These are phyloP conservation scores for Lithophane semibrunnea DNA, from an alignment of 2,888 invertebrate genomes.

Conservation along the genomic window DNA sequence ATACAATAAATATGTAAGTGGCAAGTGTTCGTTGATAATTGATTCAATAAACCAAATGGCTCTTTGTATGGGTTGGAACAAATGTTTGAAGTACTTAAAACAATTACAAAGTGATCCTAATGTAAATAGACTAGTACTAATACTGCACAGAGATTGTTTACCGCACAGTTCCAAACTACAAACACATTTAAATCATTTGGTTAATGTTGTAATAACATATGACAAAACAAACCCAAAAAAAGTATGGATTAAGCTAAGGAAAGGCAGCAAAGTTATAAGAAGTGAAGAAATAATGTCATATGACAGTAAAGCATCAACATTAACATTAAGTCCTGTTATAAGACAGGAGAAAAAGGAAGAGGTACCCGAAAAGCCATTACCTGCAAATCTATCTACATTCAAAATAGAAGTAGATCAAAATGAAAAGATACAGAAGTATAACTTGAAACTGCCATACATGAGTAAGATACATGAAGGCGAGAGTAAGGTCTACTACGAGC, in stretches of 20 bases:
- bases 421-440: conserved; percentile 91
- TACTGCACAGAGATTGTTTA: conserved; percentile 89
- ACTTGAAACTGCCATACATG: conserved; percentile 92
- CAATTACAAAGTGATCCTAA: conserved; percentile 71
- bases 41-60: conserved; percentile 87
- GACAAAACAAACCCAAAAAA: conserved; percentile 72
- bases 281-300: conserved; percentile 82
- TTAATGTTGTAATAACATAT: conserved; percentile 81
- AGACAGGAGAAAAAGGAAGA: conserved; percentile 76
- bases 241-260: conserved; percentile 84
- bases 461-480: conserved; percentile 88
- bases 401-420: conserved; percentile 92
- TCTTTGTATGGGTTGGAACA: conserved; percentile 81
- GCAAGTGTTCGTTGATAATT: conserved; percentile 78
- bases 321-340: conserved; percentile 75
- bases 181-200: conserved; percentile 86
- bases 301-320: conserved; percentile 77
- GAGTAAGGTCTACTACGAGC: conserved; percentile 93
- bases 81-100: conserved; percentile 76
- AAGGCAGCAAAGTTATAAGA: conserved; percentile 88
- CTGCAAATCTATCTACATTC: conserved; percentile 90
- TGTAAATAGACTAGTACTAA: conserved; percentile 78
- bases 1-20: conserved; percentile 66
- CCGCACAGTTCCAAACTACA: conserved; percentile 80
- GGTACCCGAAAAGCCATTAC: conserved; percentile 81